These are phyloP conservation scores for Garrulus glandarius DNA, from an alignment of 2,797 vertebrate species.

Conservation along the genomic window DNA sequence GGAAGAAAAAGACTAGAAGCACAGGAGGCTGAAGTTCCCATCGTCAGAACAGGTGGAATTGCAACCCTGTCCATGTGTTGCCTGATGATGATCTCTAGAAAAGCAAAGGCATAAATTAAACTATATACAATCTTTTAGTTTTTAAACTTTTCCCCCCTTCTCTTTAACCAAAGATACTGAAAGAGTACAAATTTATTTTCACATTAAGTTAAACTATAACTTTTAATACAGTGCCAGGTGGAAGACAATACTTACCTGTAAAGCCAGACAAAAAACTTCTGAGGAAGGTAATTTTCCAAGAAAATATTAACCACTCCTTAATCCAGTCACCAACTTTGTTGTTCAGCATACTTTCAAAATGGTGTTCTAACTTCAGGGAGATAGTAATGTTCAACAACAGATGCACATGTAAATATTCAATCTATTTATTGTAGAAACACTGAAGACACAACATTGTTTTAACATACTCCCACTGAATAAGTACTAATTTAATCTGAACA, in stretches of 20 bases:
- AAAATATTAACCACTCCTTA: background rate
- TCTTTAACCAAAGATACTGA: background rate
- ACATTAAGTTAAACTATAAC: background rate
- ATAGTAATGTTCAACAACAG: background rate
- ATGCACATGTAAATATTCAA: background rate
- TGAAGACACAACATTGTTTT: background rate
- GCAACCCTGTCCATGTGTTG: background rate
- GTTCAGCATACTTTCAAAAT: background rate
- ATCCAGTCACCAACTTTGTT: background rate
- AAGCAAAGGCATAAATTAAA: background rate
- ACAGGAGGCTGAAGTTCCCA: background rate
- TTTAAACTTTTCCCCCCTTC: fast-evolving
- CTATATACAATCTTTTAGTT: background rate
- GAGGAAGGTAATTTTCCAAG: background rate
- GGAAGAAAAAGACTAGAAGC: background rate
- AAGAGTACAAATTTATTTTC: background rate
- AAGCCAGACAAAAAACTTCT: background rate
- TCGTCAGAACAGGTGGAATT: background rate
- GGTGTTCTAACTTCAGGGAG: background rate
- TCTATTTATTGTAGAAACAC: conserved; percentile 41
- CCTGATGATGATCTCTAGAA: background rate
- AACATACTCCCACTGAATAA: background rate
- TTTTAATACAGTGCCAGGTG: background rate
- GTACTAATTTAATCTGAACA: background rate
- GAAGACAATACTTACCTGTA: background rate